Percentiles rank a stretch among this genome's conserved stretches.
These are phyloP conservation scores for Polydrusus cervinus DNA, from an alignment of 2,888 invertebrate genomes.

Conservation along the genomic window DNA sequence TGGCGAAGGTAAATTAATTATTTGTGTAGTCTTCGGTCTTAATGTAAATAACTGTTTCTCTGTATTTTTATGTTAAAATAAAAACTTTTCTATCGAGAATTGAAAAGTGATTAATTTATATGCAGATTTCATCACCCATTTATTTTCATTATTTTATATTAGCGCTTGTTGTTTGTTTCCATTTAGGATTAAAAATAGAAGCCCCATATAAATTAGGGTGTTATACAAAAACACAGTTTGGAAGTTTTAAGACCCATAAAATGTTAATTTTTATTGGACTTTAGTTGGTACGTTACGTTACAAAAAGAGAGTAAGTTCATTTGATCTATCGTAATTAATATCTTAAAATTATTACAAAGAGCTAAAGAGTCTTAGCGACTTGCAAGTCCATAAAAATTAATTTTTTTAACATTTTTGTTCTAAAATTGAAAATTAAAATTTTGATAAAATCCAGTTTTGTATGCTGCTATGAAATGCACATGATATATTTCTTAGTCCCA, in stretches of 20 bases:
- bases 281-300: background rate
- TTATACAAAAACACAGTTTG: background rate
- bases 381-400: too few species aligned
- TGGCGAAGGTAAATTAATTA: too few species aligned
- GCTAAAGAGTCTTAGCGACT: too few species aligned
- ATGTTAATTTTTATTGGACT: background rate
- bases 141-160: conserved; percentile 18
- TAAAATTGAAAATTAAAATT: too few species aligned
- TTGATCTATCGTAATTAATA: too few species aligned
- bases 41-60: background rate
- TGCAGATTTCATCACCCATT: conserved; percentile 8
- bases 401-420: too few species aligned
- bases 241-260: background rate
- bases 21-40: too few species aligned
- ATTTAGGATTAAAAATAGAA: conserved; percentile 8
- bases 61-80: background rate
- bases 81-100: conserved; percentile 4
- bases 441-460: too few species aligned
- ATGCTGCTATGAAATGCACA: too few species aligned
- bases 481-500: too few species aligned
- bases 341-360: too few species aligned
- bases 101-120: conserved; percentile 18
- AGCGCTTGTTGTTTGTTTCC: conserved; percentile 14
- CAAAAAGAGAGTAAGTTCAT: too few species aligned
- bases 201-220: background rate